These are phyloP conservation scores for Tubulanus polymorphus DNA, from an alignment of 2,888 invertebrate species.

Conservation along the genomic window DNA sequence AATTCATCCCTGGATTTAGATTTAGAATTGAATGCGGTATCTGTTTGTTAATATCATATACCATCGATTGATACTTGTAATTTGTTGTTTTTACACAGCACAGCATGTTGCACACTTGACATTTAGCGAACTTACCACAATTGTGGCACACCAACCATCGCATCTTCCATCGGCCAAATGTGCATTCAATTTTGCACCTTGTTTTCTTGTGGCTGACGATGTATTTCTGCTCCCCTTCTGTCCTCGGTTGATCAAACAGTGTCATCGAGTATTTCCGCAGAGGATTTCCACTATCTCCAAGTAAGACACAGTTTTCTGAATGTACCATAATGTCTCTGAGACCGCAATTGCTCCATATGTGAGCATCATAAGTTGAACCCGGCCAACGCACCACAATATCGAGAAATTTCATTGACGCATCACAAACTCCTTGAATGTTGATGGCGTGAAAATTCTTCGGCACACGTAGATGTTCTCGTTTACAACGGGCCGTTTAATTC, in stretches of 20 bases:
- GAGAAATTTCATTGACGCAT: neutral
- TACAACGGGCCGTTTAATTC: too few relatives aligned
- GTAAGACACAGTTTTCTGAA: neutral
- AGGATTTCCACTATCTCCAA: neutral
- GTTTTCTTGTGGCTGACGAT: neutral
- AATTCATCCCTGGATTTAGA: too few relatives aligned
- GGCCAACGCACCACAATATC: neutral
- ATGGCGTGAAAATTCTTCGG: neutral
- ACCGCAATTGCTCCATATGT: neutral
- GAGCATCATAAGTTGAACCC: neutral
- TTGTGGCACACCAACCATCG: neutral
- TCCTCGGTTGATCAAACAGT: neutral
- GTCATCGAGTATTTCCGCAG: neutral
- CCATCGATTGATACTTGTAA: too few relatives aligned
- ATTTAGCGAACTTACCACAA: too few relatives aligned
- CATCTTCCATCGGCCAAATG: neutral
- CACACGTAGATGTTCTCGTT: too few relatives aligned
- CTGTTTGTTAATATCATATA: too few relatives aligned
- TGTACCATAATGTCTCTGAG: neutral
- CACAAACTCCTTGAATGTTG: neutral
- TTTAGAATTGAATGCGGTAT: too few relatives aligned
- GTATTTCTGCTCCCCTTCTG: neutral
- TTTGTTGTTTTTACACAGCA: too few relatives aligned
- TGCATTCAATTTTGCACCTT: neutral
- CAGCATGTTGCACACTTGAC: too few relatives aligned